Evolutionary conservation across 2,797 vertebrate species (phyloP).

Genomic region (Pyrrhura leucotis): DNA sequence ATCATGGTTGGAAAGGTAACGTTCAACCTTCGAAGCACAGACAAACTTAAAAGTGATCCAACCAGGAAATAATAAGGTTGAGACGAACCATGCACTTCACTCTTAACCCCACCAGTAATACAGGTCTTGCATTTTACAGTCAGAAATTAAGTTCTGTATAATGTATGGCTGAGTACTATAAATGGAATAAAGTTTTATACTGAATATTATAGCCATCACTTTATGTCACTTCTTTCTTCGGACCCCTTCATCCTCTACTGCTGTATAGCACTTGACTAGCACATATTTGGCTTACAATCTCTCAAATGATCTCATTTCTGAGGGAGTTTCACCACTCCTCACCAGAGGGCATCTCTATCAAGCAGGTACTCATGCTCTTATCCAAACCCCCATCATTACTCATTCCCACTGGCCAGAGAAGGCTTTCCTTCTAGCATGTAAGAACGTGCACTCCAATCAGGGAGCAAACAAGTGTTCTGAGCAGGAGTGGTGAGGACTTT

Average conservation of each 20-base stretch:
- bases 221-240: background rate
- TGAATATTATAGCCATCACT: background rate
- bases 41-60: background rate
- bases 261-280: background rate
- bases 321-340: background rate
- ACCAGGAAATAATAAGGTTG: background rate
- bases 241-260: background rate
- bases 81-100: background rate
- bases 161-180: background rate
- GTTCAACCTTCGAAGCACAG: background rate
- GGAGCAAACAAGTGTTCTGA: background rate
- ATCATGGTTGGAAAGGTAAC: background rate
- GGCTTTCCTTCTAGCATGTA: background rate
- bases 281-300: background rate
- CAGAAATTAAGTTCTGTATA: background rate
- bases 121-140: background rate
- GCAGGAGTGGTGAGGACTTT: background rate
- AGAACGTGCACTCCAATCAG: background rate
- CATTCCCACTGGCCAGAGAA: background rate
- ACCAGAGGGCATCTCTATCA: background rate
- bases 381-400: background rate
- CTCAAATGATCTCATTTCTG: background rate
- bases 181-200: background rate
- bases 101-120: background rate
- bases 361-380: background rate